These are phyloP conservation scores for Drosophila maculinotata DNA, from an alignment of 2,888 invertebrate genomes.

Conservation along the genomic window DNA sequence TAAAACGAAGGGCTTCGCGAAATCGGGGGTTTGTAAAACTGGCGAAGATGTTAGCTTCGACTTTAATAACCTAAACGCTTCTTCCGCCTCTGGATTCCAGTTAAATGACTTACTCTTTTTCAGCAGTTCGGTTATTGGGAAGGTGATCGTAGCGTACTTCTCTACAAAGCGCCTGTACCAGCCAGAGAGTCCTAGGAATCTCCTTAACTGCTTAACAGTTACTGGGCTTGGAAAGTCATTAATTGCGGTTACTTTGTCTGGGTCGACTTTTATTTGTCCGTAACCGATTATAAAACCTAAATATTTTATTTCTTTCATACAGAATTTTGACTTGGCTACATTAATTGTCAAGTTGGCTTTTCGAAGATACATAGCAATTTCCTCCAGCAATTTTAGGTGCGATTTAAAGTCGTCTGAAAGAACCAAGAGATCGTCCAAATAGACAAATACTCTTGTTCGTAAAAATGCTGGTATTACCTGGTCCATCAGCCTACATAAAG, in stretches of 20 bases:
- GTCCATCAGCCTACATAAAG: too few relatives aligned
- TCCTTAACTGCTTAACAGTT: neutral
- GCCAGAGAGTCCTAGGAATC: too few relatives aligned
- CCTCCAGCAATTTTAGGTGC: constrained; percentile 19
- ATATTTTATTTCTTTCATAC: too few relatives aligned
- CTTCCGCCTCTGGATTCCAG: too few relatives aligned
- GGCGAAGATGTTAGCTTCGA: neutral
- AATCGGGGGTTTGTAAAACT: constrained; percentile 8
- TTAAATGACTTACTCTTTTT: neutral
- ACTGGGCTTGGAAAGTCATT: constrained; percentile 23
- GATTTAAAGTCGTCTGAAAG: constrained; percentile 26
- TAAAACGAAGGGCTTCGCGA: constrained; percentile 16
- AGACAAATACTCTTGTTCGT: constrained; percentile 29
- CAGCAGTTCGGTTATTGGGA: too few relatives aligned
- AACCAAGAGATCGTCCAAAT: constrained; percentile 36
- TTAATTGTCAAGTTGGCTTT: constrained; percentile 37
- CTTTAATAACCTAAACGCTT: neutral
- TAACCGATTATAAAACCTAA: constrained; percentile 23
- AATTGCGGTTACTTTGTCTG: constrained; percentile 17
- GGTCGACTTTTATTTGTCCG: constrained; percentile 26
- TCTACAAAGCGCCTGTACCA: neutral
- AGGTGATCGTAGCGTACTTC: neutral
- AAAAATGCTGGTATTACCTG: constrained; percentile 7
- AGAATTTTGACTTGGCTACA: constrained; percentile 29
- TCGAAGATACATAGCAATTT: constrained; percentile 22